Conservation (phyloP, 2,888 invertebrate species). For the Anaspis maculata region DNA sequence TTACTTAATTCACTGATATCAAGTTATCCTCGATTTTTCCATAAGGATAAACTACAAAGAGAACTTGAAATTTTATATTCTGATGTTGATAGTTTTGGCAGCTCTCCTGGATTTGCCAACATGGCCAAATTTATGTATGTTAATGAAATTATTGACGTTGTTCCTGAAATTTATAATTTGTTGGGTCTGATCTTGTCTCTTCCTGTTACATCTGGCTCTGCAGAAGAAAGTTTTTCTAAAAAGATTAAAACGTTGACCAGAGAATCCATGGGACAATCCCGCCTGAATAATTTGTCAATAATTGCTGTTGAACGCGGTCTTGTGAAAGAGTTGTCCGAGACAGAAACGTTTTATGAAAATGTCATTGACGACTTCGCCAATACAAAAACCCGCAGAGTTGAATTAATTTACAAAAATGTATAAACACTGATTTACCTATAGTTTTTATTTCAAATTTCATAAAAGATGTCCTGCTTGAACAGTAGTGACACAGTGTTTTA, state of each 20-base stretch:
- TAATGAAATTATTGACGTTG: not conserved
- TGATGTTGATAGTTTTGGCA: not conserved
- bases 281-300: not conserved
- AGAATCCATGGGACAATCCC: not conserved
- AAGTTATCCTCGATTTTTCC: slow-evolving; percentile 6
- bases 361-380: no score
- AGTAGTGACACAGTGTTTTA: no score
- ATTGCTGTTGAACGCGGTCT: not conserved
- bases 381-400: not conserved
- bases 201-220: not conserved
- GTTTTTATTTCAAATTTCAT: no score
- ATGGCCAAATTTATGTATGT: not conserved
- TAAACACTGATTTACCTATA: no score
- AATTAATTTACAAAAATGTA: not conserved
- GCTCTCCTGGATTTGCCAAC: not conserved
- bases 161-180: not conserved
- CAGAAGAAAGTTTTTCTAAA: not conserved
- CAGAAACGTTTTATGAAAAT: not conserved
- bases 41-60: no score
- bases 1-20: slow-evolving; percentile 2
- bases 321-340: not conserved
- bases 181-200: not conserved
- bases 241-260: not conserved
- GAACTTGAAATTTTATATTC: slow-evolving; percentile 11
- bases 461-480: no score